phyloP scores from a whole-genome alignment of 2,113 vertebrate genomes.

The Pionites leucogaster region DNA sequence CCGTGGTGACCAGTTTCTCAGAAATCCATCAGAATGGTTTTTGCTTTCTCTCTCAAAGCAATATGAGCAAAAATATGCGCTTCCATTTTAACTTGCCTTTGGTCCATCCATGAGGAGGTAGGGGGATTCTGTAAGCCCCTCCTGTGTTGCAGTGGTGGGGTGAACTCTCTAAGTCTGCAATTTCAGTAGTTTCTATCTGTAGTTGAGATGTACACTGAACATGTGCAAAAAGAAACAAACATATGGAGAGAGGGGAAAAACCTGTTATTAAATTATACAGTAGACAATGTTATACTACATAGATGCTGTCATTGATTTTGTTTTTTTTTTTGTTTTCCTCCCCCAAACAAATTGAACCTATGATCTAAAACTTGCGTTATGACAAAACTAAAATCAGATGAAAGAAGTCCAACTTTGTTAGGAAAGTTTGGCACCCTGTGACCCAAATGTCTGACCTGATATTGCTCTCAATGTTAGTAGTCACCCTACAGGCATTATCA shows the following conservation, averaged over 20 bases:
- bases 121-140: not conserved
- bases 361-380: not conserved
- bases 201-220: not conserved
- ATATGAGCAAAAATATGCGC: not conserved
- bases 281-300: not conserved
- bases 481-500: slow-evolving; percentile 55
- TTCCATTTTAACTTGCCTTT: not conserved
- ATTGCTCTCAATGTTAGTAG: not conserved
- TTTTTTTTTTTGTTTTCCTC: not conserved
- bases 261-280: not conserved
- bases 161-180: not conserved
- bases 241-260: not conserved
- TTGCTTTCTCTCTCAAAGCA: not conserved
- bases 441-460: slow-evolving; percentile 44
- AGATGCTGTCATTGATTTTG: not conserved
- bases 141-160: not conserved
- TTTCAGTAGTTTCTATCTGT: not conserved
- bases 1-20: not conserved
- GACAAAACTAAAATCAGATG: not conserved
- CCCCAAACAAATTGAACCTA: not conserved
- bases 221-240: not conserved
- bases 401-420: slow-evolving; percentile 25
- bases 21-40: not conserved
- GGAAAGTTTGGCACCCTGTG: not conserved
- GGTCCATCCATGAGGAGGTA: not conserved